Evolutionary conservation across 1,140 invertebrate genomes (phyloP), one percentile per base, ranked within the genome.

Genomic region (Trichonephila clavata): DNA sequence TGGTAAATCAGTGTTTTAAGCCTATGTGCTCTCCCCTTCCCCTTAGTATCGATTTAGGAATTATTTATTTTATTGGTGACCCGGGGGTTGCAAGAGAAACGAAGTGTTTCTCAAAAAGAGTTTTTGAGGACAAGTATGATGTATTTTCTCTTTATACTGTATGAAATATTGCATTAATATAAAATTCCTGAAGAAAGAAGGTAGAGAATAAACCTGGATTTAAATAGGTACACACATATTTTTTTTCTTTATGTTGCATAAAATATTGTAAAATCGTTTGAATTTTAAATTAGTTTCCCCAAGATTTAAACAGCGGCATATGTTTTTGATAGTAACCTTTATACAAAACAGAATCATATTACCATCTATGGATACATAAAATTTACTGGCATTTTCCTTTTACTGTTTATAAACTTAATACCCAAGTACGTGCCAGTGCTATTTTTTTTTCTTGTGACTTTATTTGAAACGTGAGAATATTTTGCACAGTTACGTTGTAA

Each of bases 1-100:
- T 90, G 89, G 89, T 90, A 90, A 90, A 90, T 90, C 89, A 90
- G 89, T 90, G 89, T 90, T 90, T 90, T 90, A 90, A 90, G 89
- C 89, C 89, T 24, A 90, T 80, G 50, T 57, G 68, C 71, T 21
- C 27, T 20, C 59, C 60, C 32, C 57, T 21, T 81, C 20, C 60
- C 2, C 57, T 61, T 61, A 24, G 60, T 81, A 90, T 90, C 89
- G 89, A 81, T 80, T 59, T 59, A 43, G 89, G 89, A 90, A 90
- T 90, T 90, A 90, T 90, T 90, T 90, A 90, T 90, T 90, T 90
- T 50, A 89, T 89, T 89, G 87, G 63, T 39, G 87, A 89, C 87
- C 87, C 68, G 32, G 13, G 87, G 68, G 87, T 77, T 77, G 84
- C 59, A 60, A 61, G 84, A 61, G 84, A 86, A 86, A 86, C 59